A percentile compares a stretch with the other conserved stretches of the same genome.
phyloP scores from a whole-genome alignment of 2,113 vertebrate species.

The Nothobranchius furzeri region DNA sequence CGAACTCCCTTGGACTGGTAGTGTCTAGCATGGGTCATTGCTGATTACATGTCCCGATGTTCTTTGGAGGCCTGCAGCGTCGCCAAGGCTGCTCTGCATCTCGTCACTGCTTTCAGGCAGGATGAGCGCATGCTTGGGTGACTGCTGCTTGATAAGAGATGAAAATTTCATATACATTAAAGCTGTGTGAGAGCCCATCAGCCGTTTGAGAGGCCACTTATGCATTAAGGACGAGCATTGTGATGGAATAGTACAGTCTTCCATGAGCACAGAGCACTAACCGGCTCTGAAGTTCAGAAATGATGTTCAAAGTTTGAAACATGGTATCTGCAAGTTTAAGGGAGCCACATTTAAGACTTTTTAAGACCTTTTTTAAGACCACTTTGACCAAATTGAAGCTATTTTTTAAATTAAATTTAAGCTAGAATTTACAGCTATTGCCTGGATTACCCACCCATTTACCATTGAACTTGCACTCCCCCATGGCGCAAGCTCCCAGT shows the following conservation, averaged over 20 bases:
- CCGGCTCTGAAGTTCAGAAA: background rate
- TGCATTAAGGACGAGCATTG: slow-evolving; percentile 8
- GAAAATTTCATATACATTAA: slow-evolving; percentile 13
- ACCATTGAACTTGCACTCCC: too few relatives aligned
- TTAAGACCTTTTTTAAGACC: too few relatives aligned
- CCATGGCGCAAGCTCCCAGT: too few relatives aligned
- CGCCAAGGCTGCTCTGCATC: slow-evolving; percentile 37
- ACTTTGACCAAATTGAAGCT: too few relatives aligned
- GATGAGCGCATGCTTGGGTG: slow-evolving; percentile 39
- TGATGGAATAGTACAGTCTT: background rate
- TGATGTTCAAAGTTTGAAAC: background rate
- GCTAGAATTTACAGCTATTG: too few relatives aligned
- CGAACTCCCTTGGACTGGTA: slow-evolving; percentile 47
- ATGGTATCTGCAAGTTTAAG: too few relatives aligned
- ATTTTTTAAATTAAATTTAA: too few relatives aligned
- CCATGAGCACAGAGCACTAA: background rate
- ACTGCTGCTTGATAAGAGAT: slow-evolving; percentile 37
- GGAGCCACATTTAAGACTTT: too few relatives aligned
- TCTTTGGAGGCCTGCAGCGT: slow-evolving; percentile 47
- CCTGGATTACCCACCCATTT: too few relatives aligned
- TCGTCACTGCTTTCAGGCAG: slow-evolving; percentile 35
- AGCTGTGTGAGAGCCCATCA: slow-evolving; percentile 28
- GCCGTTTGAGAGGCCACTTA: slow-evolving; percentile 5
- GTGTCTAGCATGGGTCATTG: slow-evolving; percentile 56
- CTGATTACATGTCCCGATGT: slow-evolving; percentile 67